Evolutionary conservation across 2,797 vertebrate genomes (phyloP), one percentile per base, ranked within the genome.

Genomic region (Taenioides sp.): DNA sequence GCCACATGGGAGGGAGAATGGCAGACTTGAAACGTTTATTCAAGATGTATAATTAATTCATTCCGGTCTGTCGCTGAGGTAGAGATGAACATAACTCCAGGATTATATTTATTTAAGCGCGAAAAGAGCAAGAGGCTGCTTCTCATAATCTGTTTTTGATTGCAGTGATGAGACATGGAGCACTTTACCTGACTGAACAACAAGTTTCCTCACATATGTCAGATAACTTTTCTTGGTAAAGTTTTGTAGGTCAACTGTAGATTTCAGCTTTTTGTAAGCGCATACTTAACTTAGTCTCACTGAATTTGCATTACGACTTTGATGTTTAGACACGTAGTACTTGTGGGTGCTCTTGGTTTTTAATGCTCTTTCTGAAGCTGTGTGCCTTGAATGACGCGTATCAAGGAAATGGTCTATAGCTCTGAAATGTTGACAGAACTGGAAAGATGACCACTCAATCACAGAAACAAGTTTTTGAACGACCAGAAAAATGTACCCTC

Each of bases 1-100:
- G 71, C 79, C 43, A 78, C 20, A 71, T 12, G 50, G 76, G 67
- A 80, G 47, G 28, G 50, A 70, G 22, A 66, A 49, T 66, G 65
- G 65, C 23, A 2, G 14, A 58, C 61, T 70, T 74, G 54, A 68
- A 73, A 28, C 60, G 68, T 79, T 86, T 66, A 78, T 71, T 80
- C 27, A 69, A 68, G 67, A 72, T 72, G 64, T 60, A 49, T 73
- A 84, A 80, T 84, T 67, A 50, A 79, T 78, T 81, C 50, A 47
- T 25, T 72, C 31, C 20, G 2, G 28, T 70, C 34, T 73, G 63
- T 71, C 67, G n/a, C 50, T 10, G 47, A 81, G 49, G 54, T 55
- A 52, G 22, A 73, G 37, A 67, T n/a, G 54, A 62, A 62, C 60
- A 61, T 52, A 78, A 72, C 52, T 54, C 47, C 22, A 70, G 47